Evolutionary conservation across 2,113 vertebrate genomes (phyloP).

Genomic region (Puffinus mauretanicus): DNA sequence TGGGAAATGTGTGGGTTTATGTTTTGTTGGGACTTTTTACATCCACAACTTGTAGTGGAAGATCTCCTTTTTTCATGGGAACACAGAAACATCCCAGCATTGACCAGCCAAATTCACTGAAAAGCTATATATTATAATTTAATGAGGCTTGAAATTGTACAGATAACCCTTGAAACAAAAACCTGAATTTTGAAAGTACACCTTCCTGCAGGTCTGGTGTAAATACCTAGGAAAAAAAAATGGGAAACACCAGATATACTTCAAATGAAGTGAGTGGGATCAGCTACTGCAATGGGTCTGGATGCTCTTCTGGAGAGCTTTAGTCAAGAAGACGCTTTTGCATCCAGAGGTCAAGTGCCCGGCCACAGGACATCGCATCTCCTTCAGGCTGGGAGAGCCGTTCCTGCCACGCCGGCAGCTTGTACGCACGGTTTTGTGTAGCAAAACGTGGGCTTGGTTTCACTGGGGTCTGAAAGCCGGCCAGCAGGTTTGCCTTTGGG

Average conservation of each 20-base stretch:
- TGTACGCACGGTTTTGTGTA: rapidly evolving
- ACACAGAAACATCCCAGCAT: background rate
- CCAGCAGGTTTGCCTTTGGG: background rate
- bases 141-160: background rate
- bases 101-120: background rate
- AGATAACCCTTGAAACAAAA: background rate
- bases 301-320: background rate
- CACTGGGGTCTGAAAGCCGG: background rate
- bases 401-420: rapidly evolving
- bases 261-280: background rate
- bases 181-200: background rate
- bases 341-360: background rate
- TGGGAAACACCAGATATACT: background rate
- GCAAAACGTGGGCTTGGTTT: background rate
- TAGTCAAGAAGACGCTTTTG: background rate
- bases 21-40: background rate
- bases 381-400: background rate
- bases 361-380: rapidly evolving
- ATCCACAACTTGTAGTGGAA: background rate
- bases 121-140: background rate
- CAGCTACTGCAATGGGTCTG: no score
- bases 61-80: background rate
- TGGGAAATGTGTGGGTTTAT: background rate
- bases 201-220: background rate
- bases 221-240: background rate